Evolutionary conservation across 2,113 vertebrate genomes (phyloP), one percentile per base, ranked within the genome.

Genomic region (Macquaria australasica): DNA sequence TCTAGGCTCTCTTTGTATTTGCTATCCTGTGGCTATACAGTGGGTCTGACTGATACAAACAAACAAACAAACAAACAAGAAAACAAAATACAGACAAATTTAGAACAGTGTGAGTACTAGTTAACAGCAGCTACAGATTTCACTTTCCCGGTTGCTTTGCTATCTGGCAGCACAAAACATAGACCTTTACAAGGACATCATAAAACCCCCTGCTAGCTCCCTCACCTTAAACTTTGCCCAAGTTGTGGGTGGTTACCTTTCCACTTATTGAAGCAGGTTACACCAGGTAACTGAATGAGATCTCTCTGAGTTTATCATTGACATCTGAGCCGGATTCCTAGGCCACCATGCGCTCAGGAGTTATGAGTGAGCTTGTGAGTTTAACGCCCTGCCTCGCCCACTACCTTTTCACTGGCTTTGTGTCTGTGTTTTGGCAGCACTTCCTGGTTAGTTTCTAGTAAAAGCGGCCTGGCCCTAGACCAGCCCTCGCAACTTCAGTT

Each of bases 391-490:
- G 89, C 91, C 92, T 95, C 92, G 20, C 93, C 94, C 93, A 95
- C 91, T 91, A 95, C 92, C 94, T 94, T 93, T 89, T 85, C 82
- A 84, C 81, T 87, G 56, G 67, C 89, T 86, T 87, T 90, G 75
- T 92, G 80, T 88, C 71, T 64, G 64, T 56, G 59, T 94, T 93
- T 92, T 93, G 88, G 87, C 92, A 89, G 88, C 28, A 14, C 88
- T 94, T 95, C 86, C 93, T 93, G 91, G 86, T 92, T 90, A 88
- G 79, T 90, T 95, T 94, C 79, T 83, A 87, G 87, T 84, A 72
- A 85, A 81, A 91, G 82, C 91, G 82, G 89, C 84, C 88, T 87
- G 82, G 82, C 89, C 34, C 72, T 66, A 67, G 82, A 70, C 76
- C 75, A 79, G 79, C 77, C 73, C 81, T 73, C 41, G 72, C 91